Percentiles rank a stretch among this genome's conserved stretches.
Evolutionary conservation across 2,113 vertebrate genomes (phyloP).

Genomic region (Notothenia coriiceps): DNA sequence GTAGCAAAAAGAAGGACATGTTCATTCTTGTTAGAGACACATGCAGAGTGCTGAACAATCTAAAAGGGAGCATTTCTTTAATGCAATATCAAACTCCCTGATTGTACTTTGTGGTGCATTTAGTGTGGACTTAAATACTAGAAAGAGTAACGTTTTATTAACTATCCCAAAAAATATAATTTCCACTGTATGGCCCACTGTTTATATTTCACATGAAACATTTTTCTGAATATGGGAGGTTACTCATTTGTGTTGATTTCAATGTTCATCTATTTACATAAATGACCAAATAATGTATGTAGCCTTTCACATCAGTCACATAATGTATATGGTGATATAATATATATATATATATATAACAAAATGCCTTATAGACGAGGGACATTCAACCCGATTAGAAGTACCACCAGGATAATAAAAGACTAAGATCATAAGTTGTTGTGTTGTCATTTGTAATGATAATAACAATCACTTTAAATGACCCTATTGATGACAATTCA

Average conservation of each 20-base stretch:
- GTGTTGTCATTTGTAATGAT: conserved; percentile 44
- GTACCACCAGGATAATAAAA: conserved; percentile 78
- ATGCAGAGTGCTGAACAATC: conserved; percentile 59
- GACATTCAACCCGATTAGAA: conserved; percentile 83
- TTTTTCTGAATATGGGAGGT: conserved; percentile 67
- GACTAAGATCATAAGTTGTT: conserved; percentile 47
- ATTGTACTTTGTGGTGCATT: conserved; percentile 67
- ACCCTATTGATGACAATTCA: too few relatives aligned
- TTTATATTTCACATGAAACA: conserved; percentile 67
- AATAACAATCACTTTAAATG: too few relatives aligned
- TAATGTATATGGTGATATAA: conserved; percentile 76
- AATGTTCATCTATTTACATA: conserved; percentile 79
- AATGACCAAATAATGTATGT: conserved; percentile 87
- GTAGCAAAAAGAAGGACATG: conserved; percentile 40
- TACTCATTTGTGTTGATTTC: conserved; percentile 73
- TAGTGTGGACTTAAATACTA: conserved; percentile 58
- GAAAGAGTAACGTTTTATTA: conserved; percentile 29
- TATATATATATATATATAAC: conserved; percentile 51
- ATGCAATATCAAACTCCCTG: conserved; percentile 62
- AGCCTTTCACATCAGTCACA: conserved; percentile 81
- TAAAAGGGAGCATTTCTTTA: conserved; percentile 49
- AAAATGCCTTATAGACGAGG: conserved; percentile 86
- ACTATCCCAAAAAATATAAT: conserved; percentile 31
- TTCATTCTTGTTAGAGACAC: conserved; percentile 43
- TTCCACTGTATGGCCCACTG: conserved; percentile 60